phyloP scores from a whole-genome alignment of 1,140 invertebrate species.

The Zophobas morio region DNA sequence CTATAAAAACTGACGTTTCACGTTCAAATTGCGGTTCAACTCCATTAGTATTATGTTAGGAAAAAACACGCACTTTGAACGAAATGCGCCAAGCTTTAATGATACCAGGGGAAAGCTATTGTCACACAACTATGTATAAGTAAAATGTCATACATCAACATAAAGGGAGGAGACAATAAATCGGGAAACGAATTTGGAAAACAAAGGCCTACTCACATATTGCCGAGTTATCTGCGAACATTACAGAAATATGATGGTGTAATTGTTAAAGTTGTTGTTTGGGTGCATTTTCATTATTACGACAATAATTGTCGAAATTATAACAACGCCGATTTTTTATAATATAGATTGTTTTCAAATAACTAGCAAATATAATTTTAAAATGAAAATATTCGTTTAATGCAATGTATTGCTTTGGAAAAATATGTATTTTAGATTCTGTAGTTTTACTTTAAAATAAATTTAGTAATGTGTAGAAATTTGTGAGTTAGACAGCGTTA shows the following conservation, averaged over 20 bases:
- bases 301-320: too few species aligned
- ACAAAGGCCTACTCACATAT: conserved; percentile 64
- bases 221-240: conserved; percentile 64
- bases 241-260: conserved; percentile 61
- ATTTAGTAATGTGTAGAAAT: too few species aligned
- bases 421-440: too few species aligned
- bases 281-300: conserved; percentile 29
- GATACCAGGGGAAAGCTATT: conserved; percentile 40
- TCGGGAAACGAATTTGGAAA: conserved; percentile 54
- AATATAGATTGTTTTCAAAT: conserved; percentile 13
- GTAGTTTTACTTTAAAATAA: too few species aligned
- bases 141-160: conserved; percentile 46
- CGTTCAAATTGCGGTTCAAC: conserved; percentile 43
- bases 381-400: too few species aligned
- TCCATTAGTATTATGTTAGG: conserved; percentile 30
- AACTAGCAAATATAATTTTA: not conserved
- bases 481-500: too few species aligned
- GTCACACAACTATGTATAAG: conserved; percentile 44
- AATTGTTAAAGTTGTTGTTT: conserved; percentile 46
- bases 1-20: conserved; percentile 46
- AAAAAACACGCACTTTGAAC: conserved; percentile 45
- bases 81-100: conserved; percentile 42
- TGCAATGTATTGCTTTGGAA: too few species aligned
- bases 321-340: not conserved
- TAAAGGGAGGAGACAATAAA: conserved; percentile 48